Evolutionary conservation across 2,888 invertebrate genomes (phyloP).

Genomic region (Rotaria socialis): DNA sequence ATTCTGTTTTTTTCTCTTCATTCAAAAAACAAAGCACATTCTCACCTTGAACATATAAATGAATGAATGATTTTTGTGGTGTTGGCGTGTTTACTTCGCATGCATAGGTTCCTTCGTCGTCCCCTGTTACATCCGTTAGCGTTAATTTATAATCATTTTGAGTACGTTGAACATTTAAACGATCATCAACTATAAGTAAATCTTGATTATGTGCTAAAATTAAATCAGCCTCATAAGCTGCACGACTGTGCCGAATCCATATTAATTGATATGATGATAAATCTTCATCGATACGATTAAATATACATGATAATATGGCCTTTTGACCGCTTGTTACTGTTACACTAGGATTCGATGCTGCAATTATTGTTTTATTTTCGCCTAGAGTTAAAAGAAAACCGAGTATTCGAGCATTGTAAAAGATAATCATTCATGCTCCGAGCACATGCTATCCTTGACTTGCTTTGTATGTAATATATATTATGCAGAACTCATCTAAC

Average conservation of each 20-base stretch:
- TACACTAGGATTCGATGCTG: background rate
- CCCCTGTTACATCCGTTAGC: background rate
- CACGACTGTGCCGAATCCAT: slow-evolving; percentile 12
- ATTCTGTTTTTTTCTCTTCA: too few relatives aligned
- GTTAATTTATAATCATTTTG: background rate
- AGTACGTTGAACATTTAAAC: slow-evolving; percentile 12
- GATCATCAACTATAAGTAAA: background rate
- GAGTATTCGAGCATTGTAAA: background rate
- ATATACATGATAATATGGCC: background rate
- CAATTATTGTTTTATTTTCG: background rate
- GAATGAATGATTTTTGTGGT: background rate
- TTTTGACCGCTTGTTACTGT: slow-evolving; percentile 17
- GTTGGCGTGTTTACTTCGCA: slow-evolving; percentile 10
- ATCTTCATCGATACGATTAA: background rate
- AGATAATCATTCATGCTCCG: background rate
- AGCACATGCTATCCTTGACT: background rate
- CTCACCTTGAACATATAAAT: slow-evolving; percentile 26
- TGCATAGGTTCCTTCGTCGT: slow-evolving; percentile 2
- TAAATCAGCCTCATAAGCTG: background rate
- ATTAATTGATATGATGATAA: slow-evolving; percentile 10
- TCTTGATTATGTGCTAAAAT: slow-evolving; percentile 3
- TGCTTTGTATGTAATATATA: background rate
- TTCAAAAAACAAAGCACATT: background rate
- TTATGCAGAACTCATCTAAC: too few relatives aligned
- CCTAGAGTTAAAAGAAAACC: background rate